phyloP scores from a whole-genome alignment of 1,140 invertebrate genomes.

The Epicauta chinensis region DNA sequence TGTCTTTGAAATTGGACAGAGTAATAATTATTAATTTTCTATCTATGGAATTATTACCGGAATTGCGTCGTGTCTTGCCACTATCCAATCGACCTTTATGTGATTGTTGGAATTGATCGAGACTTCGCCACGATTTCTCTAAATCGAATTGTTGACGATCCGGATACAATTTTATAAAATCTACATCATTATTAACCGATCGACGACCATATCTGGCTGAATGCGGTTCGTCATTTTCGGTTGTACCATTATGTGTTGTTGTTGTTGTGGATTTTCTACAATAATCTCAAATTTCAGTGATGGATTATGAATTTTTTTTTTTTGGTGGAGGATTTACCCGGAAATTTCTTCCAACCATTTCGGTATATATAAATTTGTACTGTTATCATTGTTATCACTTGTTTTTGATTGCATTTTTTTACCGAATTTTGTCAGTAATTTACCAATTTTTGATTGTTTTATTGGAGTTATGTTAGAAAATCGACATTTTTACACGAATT shows the following conservation, averaged over 20 bases:
- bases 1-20: conserved; percentile 3
- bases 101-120: conserved; percentile 31
- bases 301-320: background rate
- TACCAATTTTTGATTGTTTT: too few species aligned
- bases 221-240: background rate
- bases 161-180: conserved; percentile 27
- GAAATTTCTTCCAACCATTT: conserved; percentile 29
- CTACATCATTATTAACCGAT: conserved; percentile 14
- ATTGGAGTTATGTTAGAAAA: too few species aligned
- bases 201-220: conserved; percentile 32
- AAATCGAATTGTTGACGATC: conserved; percentile 23
- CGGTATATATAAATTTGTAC: too few species aligned
- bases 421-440: too few species aligned
- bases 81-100: conserved; percentile 35
- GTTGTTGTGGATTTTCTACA: background rate
- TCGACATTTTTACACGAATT: too few species aligned
- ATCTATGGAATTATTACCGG: conserved; percentile 5
- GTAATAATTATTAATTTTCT: conserved; percentile 8
- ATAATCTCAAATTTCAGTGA: background rate
- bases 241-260: background rate
- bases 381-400: too few species aligned
- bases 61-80: conserved; percentile 20
- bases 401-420: too few species aligned
- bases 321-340: conserved; percentile 5
- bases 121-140: conserved; percentile 35